These are phyloP conservation scores for Coleophora deauratella DNA, from an alignment of 2,888 invertebrate genomes.

Conservation along the genomic window DNA sequence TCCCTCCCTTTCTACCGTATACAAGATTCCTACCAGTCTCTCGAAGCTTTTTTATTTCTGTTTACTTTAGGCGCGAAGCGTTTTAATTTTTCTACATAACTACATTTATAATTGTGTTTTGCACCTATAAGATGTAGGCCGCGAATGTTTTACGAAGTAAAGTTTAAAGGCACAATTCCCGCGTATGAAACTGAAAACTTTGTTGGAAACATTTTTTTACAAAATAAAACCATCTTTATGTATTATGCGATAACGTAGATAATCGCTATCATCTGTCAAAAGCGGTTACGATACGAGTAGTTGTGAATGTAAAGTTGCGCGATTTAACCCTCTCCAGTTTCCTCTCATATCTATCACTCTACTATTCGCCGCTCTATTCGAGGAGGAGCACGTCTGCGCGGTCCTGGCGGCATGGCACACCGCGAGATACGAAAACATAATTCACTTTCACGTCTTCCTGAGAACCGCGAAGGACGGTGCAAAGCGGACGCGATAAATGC, in stretches of 20 bases:
- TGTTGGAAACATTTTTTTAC: constrained; percentile 16
- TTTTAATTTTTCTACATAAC: no score
- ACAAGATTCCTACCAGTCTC: constrained; percentile 24
- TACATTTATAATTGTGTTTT: no score
- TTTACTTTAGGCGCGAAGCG: constrained; percentile 41
- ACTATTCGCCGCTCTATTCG: constrained; percentile 21
- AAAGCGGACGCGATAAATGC: constrained; percentile 59
- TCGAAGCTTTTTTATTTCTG: constrained; percentile 46
- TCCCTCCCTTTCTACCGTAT: constrained; percentile 53
- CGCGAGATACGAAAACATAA: constrained; percentile 40
- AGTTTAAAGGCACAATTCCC: constrained; percentile 29
- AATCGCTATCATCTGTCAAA: constrained; percentile 39
- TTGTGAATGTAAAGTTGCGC: constrained; percentile 55
- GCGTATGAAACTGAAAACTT: constrained; percentile 42
- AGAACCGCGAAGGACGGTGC: constrained; percentile 48
- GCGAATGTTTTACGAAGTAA: no score
- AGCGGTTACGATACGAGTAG: constrained; percentile 22
- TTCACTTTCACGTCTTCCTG: constrained; percentile 50
- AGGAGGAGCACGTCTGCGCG: constrained; percentile 37
- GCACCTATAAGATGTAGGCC: no score
- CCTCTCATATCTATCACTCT: constrained; percentile 32
- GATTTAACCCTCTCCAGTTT: constrained; percentile 45
- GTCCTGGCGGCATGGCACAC: constrained; percentile 23
- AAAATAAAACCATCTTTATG: constrained; percentile 30
- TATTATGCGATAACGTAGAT: constrained; percentile 26